These are phyloP conservation scores for Melolontha melolontha DNA, from an alignment of 2,888 invertebrate species.

Conservation along the genomic window DNA sequence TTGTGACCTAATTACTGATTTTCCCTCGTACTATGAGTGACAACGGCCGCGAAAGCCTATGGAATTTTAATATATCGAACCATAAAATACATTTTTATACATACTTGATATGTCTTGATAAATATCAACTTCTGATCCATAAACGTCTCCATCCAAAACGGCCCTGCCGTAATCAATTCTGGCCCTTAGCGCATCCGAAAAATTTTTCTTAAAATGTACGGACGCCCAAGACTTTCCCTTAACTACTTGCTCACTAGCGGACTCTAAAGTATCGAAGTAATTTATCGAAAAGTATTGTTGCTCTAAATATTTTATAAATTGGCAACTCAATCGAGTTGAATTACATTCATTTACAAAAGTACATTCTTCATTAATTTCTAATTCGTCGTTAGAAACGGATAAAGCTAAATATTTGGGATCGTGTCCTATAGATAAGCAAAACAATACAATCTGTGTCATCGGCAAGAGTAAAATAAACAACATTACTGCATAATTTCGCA, in stretches of 20 bases:
- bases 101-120: slow-evolving; percentile 89
- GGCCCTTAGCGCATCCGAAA: slow-evolving; percentile 74
- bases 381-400: slow-evolving; percentile 86
- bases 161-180: slow-evolving; percentile 68
- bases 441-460: slow-evolving; percentile 86
- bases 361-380: slow-evolving; percentile 60
- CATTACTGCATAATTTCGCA: slow-evolving; percentile 85
- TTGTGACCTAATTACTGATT: no score
- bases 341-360: slow-evolving; percentile 69
- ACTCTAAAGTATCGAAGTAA: slow-evolving; percentile 65
- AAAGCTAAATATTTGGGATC: slow-evolving; percentile 82
- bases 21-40: no score
- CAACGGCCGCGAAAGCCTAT: no score
- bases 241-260: slow-evolving; percentile 75
- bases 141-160: slow-evolving; percentile 70
- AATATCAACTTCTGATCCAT: slow-evolving; percentile 76
- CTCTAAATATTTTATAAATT: slow-evolving; percentile 78
- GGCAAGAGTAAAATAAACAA: slow-evolving; percentile 88
- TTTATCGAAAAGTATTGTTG: slow-evolving; percentile 75
- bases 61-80: no score
- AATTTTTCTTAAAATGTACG: slow-evolving; percentile 80
- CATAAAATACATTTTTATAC: no score
- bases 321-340: slow-evolving; percentile 78
- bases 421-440: slow-evolving; percentile 90
- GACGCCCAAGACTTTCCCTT: slow-evolving; percentile 83